Conservation (phyloP, 2,797 vertebrate species). For the Cyclopterus lumpus region DNA sequence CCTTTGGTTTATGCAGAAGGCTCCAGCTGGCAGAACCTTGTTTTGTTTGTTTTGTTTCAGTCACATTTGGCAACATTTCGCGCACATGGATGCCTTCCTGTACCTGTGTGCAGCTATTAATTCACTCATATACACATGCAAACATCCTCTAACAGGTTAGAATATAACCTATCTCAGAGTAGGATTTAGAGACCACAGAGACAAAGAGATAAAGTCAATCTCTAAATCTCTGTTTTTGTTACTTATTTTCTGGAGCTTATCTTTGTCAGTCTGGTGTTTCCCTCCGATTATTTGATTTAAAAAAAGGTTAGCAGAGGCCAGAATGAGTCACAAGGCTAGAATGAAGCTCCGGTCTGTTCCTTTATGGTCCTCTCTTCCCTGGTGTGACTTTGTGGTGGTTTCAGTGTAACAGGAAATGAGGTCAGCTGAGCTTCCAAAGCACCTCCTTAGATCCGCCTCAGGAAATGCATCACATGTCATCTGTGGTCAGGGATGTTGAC, state of each 20-base stretch:
- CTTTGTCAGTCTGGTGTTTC: conserved; percentile 24
- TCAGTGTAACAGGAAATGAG: conserved; percentile 75
- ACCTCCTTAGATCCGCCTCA: conserved; percentile 64
- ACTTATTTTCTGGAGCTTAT: conserved; percentile 16
- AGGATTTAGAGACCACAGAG: conserved; percentile 6
- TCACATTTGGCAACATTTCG: conserved; percentile 31
- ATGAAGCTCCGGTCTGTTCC: conserved; percentile 44
- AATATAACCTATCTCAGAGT: background rate
- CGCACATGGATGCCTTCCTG: conserved; percentile 18
- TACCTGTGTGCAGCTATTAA: conserved; percentile 4
- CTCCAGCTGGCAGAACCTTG: conserved; percentile 30
- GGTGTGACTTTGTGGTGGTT: conserved; percentile 62
- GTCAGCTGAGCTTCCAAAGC: conserved; percentile 68
- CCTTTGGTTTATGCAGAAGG: conserved; percentile 28
- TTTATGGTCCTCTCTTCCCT: conserved; percentile 41
- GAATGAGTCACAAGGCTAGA: conserved; percentile 43
- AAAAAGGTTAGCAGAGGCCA: conserved; percentile 12
- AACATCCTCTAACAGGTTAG: background rate
- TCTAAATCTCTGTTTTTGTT: background rate
- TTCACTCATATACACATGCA: background rate
- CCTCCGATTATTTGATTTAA: conserved; percentile 25
- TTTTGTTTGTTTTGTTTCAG: conserved; percentile 4
- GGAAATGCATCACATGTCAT: conserved; percentile 78
- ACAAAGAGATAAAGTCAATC: background rate
- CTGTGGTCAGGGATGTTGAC: conserved; percentile 73